A percentile compares a stretch with the other conserved stretches of the same genome.
Evolutionary conservation across 2,113 vertebrate species (phyloP).

Genomic region (Tor tambroides): DNA sequence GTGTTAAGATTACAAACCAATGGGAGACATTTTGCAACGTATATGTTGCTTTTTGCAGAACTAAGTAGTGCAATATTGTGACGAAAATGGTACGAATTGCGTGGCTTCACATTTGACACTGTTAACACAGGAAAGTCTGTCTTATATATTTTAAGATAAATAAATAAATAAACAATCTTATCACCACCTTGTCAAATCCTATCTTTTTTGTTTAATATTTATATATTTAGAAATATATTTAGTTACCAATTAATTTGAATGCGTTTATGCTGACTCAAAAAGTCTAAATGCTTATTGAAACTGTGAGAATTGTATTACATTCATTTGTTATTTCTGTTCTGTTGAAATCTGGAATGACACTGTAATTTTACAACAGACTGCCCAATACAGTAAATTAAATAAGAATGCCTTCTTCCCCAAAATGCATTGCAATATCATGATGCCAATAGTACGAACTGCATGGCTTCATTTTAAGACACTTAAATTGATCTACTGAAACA

Average conservation of each 20-base stretch:
- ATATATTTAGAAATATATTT: too few species aligned
- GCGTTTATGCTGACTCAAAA: too few species aligned
- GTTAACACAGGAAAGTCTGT: too few species aligned
- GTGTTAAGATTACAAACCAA: neutral
- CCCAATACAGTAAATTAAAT: neutral
- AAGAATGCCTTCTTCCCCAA: neutral
- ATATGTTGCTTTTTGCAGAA: neutral
- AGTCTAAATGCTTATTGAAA: too few species aligned
- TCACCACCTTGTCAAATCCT: too few species aligned
- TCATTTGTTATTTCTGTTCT: too few species aligned
- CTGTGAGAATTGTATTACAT: too few species aligned
- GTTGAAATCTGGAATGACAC: neutral
- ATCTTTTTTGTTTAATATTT: too few species aligned
- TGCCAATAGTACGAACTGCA: neutral
- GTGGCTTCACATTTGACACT: neutral
- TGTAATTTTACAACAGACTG: neutral
- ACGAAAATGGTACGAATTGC: neutral
- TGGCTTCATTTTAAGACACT: neutral
- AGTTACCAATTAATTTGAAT: too few species aligned
- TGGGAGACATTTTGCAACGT: neutral
- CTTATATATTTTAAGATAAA: too few species aligned
- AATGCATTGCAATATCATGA: neutral
- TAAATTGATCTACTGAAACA: neutral
- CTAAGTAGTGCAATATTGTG: neutral
- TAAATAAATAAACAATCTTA: too few species aligned